Base-by-base conservation (phyloP, 2,113 vertebrate species). In the Pelvicachromis taeniatus region DNA sequence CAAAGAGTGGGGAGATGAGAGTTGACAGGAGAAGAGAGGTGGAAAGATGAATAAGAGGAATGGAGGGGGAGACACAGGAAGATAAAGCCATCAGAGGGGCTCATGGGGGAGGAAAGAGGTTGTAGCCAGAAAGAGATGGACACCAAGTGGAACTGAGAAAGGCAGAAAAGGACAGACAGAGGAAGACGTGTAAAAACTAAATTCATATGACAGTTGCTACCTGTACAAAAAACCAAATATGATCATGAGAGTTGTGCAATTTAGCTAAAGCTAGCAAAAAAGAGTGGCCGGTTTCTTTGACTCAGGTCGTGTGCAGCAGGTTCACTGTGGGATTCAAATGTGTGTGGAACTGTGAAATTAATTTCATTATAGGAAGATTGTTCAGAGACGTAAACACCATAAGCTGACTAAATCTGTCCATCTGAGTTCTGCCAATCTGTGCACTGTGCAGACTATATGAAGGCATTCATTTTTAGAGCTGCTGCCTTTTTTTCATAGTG, bases 11-110 rank as follows among this genome's bases (percentile, higher is more conserved):
- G 68, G 80, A 88, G 92, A 94, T 92, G 87, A 87, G 88, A 92
- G 82, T 59, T 94, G 92, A 94, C 92, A 93, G 92, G 88, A 84
- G 77, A 90, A 92, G 88, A 89, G 77, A 79, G 82, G 92, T 86
- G 87, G 86, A 91, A 89, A 56, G 70, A 84, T 56, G 84, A 58
- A 81, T 86, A 63, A 92, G 77, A 83, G 81, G 63, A 77, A 85
- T 35, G 23, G 48, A 78, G 50, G 85, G 65, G 48, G 31, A 80
- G 84, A 84, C 10, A 26, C 42, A 48, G 65, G 87, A 87, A 87
- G 82, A 85, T 85, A 84, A 87, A 68, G 68, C 87, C 83, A 89
- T 93, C 88, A 89, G 35, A 58, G 81, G 63, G 78, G 86, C 77
- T 90, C 86, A 83, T 59, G 82, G 83, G 90, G 85, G 79, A 92